Conservation (phyloP, 2,888 invertebrate species). For the Temnothorax unifasciatus region DNA sequence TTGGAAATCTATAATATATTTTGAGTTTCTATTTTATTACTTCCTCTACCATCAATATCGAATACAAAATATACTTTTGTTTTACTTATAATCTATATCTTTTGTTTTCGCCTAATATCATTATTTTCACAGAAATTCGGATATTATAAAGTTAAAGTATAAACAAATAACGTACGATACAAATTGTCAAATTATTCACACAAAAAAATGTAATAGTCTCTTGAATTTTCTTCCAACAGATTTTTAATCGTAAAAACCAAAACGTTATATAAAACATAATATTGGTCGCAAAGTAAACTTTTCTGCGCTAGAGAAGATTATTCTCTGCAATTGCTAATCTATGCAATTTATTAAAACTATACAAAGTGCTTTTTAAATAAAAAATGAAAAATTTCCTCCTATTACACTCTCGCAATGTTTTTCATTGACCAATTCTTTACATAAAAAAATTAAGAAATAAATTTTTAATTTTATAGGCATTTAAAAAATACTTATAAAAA, state of each 20-base stretch:
- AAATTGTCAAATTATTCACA: background rate
- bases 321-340: background rate
- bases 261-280: background rate
- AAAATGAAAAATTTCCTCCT: background rate
- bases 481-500: no score
- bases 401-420: background rate
- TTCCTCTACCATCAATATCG: background rate
- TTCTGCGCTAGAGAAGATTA: background rate
- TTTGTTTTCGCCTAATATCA: background rate
- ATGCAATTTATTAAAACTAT: background rate
- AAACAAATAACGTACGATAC: background rate
- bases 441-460: background rate
- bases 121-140: background rate
- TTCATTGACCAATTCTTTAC: background rate
- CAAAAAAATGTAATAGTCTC: background rate
- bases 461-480: background rate
- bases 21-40: background rate
- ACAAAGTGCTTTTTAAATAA: constrained; percentile 16
- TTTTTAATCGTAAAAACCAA: background rate
- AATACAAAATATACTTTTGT: background rate
- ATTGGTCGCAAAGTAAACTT: no score
- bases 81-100: background rate
- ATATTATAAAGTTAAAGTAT: background rate
- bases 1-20: background rate
- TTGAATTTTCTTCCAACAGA: background rate